Conservation (phyloP, 1,140 invertebrate genomes). For the Campoletis sonorensis region DNA sequence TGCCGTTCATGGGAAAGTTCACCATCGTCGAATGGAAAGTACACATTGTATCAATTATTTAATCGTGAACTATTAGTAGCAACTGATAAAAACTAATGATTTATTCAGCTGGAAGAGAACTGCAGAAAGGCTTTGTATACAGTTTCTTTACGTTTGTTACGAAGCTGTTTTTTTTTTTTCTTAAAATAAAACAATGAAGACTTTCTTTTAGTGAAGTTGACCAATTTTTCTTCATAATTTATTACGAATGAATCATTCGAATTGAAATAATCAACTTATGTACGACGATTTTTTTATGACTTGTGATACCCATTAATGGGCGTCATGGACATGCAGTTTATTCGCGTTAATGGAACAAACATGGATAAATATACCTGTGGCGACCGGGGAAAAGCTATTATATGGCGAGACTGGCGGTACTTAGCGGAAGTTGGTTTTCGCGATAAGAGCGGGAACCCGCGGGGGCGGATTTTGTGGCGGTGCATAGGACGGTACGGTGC, state of each 20-base stretch:
- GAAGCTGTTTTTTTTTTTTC: too few species aligned
- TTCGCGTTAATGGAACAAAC: slow-evolving; percentile 33
- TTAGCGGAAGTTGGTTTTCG: slow-evolving; percentile 56
- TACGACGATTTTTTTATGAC: too few species aligned
- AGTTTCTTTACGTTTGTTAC: too few species aligned
- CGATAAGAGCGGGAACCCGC: slow-evolving; percentile 45
- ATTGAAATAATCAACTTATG: too few species aligned
- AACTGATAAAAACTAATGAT: too few species aligned
- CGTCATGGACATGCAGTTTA: background rate
- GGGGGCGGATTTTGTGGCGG: slow-evolving; percentile 11
- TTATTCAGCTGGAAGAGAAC: too few species aligned
- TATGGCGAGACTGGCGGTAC: slow-evolving; percentile 30
- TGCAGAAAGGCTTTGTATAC: too few species aligned
- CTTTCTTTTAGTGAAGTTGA: too few species aligned
- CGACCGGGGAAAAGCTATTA: slow-evolving; percentile 40
- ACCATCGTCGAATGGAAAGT: background rate
- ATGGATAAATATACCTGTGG: background rate
- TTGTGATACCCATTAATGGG: background rate
- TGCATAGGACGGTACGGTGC: background rate
- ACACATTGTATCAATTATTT: slow-evolving; percentile 7
- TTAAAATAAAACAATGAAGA: too few species aligned
- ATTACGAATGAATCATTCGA: too few species aligned
- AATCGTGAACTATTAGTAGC: too few species aligned
- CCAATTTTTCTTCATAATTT: too few species aligned
- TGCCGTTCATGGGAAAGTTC: slow-evolving; percentile 28